Conservation (phyloP, 2,113 vertebrate species). For the Pluvialis apricaria region DNA sequence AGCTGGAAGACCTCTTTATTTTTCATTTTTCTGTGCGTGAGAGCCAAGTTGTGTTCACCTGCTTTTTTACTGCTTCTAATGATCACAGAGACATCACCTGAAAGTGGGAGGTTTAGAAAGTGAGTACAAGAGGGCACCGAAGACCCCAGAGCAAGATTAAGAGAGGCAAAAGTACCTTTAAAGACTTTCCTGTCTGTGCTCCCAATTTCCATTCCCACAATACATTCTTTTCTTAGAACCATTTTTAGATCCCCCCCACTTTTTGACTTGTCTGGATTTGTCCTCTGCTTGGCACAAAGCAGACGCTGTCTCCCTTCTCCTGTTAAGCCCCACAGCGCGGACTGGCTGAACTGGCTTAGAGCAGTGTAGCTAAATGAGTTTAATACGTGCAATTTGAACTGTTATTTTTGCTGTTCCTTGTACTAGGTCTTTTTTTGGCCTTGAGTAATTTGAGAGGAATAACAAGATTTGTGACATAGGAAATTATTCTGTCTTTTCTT, state of each 20-base stretch:
- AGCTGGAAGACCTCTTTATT: neutral
- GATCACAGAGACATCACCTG: neutral
- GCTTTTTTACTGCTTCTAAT: neutral
- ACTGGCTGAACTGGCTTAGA: too few species aligned
- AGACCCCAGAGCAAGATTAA: neutral
- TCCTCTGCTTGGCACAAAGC: neutral
- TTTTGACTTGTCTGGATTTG: neutral
- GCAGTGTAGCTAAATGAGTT: neutral
- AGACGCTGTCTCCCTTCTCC: neutral
- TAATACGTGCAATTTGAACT: neutral
- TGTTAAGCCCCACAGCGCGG: neutral
- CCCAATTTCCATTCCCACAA: neutral
- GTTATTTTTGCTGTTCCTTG: neutral
- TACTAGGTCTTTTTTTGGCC: neutral
- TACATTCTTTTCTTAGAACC: neutral
- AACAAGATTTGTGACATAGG: neutral
- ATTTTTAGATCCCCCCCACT: neutral
- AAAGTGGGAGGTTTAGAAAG: neutral
- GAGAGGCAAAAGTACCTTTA: neutral
- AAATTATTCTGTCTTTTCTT: neutral
- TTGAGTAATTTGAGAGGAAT: neutral
- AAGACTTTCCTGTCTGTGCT: neutral
- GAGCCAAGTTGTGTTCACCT: neutral
- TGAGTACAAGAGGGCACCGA: neutral
- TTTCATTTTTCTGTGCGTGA: neutral